Percentiles rank a stretch among this genome's conserved stretches.
Conservation (phyloP, 2,888 invertebrate genomes). For the Melipona beecheii region DNA sequence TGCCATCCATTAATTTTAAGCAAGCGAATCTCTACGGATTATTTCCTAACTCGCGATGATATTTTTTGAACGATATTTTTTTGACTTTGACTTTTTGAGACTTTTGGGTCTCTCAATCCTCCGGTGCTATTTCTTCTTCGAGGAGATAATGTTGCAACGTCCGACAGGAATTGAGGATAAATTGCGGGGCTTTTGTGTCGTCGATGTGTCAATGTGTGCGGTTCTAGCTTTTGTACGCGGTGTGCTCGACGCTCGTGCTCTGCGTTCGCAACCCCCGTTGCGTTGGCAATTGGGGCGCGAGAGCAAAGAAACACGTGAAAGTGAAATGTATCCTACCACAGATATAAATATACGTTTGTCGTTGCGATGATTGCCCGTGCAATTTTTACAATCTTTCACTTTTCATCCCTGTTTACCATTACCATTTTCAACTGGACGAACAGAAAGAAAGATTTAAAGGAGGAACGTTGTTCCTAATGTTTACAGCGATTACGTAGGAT, state of each 20-base stretch:
- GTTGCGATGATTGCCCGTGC: neutral
- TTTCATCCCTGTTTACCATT: neutral
- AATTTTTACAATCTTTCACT: neutral
- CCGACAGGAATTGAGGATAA: neutral
- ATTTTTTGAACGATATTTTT: slow-evolving; percentile 9
- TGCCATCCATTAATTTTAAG: slow-evolving; percentile 56
- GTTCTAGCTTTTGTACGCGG: slow-evolving; percentile 18
- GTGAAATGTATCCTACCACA: slow-evolving; percentile 24
- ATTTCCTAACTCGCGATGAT: neutral
- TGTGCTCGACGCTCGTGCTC: neutral
- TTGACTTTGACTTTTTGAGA: neutral
- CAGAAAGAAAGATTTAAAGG: neutral
- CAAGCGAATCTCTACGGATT: slow-evolving; percentile 6
- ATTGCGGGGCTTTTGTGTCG: slow-evolving; percentile 10
- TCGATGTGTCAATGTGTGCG: slow-evolving; percentile 18
- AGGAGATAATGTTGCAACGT: neutral
- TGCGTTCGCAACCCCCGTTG: neutral
- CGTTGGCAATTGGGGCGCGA: neutral
- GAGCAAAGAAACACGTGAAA: slow-evolving; percentile 6
- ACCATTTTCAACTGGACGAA: neutral
- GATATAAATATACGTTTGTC: slow-evolving; percentile 5
- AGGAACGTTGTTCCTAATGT: neutral
- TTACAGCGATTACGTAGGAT: neutral
- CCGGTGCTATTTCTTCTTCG: slow-evolving; percentile 8
- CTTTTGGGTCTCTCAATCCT: neutral